Conservation (phyloP, 2,113 vertebrate species). For the Arenaria interpres region DNA sequence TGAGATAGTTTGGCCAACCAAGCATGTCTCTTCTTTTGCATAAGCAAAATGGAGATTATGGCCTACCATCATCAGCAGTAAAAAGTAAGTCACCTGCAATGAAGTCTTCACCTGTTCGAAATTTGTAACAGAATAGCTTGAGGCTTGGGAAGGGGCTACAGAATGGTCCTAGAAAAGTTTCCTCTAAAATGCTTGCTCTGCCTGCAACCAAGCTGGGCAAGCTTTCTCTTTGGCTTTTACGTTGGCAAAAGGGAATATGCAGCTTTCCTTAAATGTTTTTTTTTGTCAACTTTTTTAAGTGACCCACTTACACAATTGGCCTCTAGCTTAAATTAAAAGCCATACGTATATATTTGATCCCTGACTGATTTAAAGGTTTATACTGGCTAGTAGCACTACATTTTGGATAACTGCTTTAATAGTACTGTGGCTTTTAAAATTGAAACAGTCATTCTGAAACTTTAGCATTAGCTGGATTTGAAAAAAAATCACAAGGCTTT, state of each 20-base stretch:
- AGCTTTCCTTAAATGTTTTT: conserved; percentile 55
- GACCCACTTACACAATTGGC: conserved; percentile 64
- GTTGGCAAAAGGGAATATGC: conserved; percentile 47
- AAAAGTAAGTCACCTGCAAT: neutral
- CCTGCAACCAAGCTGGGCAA: neutral
- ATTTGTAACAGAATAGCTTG: neutral
- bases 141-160: neutral
- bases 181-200: neutral
- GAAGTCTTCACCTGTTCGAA: neutral
- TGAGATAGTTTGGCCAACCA: neutral
- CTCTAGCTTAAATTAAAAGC: conserved; percentile 50
- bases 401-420: conserved; percentile 6
- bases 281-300: conserved; percentile 54
- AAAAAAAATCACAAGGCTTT: conserved; percentile 32
- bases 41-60: neutral
- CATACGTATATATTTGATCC: neutral
- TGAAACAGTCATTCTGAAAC: conserved; percentile 17
- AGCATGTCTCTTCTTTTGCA: neutral
- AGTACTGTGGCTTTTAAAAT: conserved; percentile 13
- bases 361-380: conserved; percentile 28
- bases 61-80: neutral
- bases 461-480: conserved; percentile 22
- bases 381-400: conserved; percentile 5
- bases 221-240: conserved; percentile 65
- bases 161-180: neutral